These are phyloP conservation scores for Dryomyza anilis DNA, from an alignment of 2,888 invertebrate genomes.

Conservation along the genomic window DNA sequence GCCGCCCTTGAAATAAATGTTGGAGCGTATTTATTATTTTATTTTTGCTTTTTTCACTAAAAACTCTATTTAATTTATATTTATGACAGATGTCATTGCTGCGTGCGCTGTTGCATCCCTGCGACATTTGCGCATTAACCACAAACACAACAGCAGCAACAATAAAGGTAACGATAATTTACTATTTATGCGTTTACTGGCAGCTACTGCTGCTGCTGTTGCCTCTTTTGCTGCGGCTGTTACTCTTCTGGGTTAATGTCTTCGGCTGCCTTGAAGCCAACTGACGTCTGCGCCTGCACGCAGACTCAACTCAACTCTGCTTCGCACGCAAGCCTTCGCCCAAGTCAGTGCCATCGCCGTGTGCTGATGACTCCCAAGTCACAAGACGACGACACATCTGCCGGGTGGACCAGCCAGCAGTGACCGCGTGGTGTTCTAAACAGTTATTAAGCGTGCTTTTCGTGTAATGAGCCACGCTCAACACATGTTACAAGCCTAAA, in stretches of 20 bases:
- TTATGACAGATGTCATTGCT: conserved; percentile 22
- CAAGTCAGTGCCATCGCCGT: background rate
- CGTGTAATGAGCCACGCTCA: conserved; percentile 20
- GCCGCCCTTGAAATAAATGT: background rate
- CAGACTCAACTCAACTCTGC: conserved; percentile 15
- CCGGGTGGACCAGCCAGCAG: no score
- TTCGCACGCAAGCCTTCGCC: conserved; percentile 8
- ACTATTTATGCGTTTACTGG: background rate
- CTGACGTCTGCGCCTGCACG: conserved; percentile 49
- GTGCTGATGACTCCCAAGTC: background rate
- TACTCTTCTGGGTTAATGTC: conserved; percentile 12
- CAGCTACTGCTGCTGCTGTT: background rate
- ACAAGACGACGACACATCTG: conserved; percentile 14
- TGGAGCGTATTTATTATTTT: background rate
- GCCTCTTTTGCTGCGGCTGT: background rate
- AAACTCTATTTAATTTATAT: conserved; percentile 10
- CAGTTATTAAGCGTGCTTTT: conserved; percentile 21
- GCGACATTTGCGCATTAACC: conserved; percentile 23
- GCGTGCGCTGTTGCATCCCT: conserved; percentile 3
- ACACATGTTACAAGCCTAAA: conserved; percentile 11
- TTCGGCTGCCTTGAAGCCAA: conserved; percentile 50
- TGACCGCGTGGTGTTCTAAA: conserved; percentile 17
- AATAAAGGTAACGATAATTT: background rate
- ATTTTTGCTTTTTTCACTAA: conserved; percentile 18
- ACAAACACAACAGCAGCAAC: background rate